Evolutionary conservation across 30 jellyfish, hydroid and myxozoan genomes (phyloP).

Genomic region (Aurelia coerulea): DNA sequence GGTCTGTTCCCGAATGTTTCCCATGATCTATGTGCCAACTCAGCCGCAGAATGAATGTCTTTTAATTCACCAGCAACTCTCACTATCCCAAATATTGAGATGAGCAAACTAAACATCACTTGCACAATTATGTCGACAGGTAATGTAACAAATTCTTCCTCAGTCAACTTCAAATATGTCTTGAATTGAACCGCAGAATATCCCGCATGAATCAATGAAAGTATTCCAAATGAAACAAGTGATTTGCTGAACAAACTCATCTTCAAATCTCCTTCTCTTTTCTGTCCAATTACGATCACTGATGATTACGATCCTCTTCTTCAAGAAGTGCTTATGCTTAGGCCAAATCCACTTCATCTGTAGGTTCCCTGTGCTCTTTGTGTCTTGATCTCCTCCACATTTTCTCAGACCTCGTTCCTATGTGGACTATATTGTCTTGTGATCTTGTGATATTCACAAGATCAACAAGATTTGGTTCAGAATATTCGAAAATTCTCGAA

Average conservation of each 20-base stretch:
- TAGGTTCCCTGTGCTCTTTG: too few species aligned
- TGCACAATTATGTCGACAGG: conserved; percentile 89
- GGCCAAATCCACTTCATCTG: too few species aligned
- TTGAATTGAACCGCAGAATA: conserved; percentile 90
- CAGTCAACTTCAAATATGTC: conserved; percentile 85
- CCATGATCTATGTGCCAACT: conserved; percentile 93
- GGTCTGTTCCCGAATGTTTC: conserved; percentile 94
- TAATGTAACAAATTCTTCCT: conserved; percentile 80
- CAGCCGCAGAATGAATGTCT: conserved; percentile 97
- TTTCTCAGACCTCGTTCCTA: too few species aligned
- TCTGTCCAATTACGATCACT: too few species aligned
- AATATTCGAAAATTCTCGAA: too few species aligned
- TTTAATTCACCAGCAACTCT: conserved; percentile 88
- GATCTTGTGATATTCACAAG: too few species aligned
- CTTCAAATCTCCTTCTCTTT: too few species aligned
- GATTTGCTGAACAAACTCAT: conserved; percentile 85
- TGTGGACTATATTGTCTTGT: too few species aligned
- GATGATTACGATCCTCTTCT: too few species aligned
- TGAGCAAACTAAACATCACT: conserved; percentile 70
- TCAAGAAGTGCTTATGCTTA: too few species aligned
- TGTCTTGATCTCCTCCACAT: too few species aligned
- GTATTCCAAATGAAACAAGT: conserved; percentile 74
- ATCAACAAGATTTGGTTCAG: too few species aligned
- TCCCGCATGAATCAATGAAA: conserved; percentile 92
- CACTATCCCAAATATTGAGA: conserved; percentile 83